A percentile compares a stretch with the other conserved stretches of the same genome.
These are phyloP conservation scores for Tauraco erythrolophus DNA, from an alignment of 2,113 vertebrate genomes.

Conservation along the genomic window DNA sequence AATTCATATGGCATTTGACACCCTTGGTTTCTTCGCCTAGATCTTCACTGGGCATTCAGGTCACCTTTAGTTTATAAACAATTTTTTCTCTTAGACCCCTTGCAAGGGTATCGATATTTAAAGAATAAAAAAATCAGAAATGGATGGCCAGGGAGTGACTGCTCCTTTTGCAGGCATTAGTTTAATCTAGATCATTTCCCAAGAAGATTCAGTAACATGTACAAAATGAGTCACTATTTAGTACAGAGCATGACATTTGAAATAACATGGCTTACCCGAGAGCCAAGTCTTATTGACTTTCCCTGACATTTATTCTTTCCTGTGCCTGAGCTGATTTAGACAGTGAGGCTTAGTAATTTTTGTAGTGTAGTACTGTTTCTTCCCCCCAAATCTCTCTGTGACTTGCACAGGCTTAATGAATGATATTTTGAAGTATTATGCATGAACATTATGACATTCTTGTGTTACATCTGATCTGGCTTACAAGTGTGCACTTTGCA, in stretches of 20 bases:
- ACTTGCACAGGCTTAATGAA: neutral
- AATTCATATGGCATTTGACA: neutral
- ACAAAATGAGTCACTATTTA: constrained; percentile 25
- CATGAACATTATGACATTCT: neutral
- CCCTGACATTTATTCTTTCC: constrained; percentile 34
- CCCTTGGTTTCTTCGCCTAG: neutral
- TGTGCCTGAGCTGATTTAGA: neutral
- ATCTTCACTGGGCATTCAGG: neutral
- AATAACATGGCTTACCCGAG: constrained; percentile 1
- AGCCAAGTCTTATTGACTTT: constrained; percentile 39
- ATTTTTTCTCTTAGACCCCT: neutral
- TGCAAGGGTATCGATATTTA: neutral
- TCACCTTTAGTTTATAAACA: neutral
- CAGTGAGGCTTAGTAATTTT: neutral
- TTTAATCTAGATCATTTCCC: neutral
- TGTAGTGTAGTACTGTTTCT: neutral
- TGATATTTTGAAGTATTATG: neutral
- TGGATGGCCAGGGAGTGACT: neutral
- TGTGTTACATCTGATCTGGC: neutral
- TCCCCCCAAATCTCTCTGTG: neutral
- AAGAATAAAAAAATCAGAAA: neutral
- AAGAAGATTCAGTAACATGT: neutral
- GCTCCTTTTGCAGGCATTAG: neutral
- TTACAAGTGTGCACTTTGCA: neutral
- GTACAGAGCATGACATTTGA: constrained; percentile 29